Evolutionary conservation across 1,140 invertebrate genomes (phyloP).

Genomic region (Drosophila auraria): DNA sequence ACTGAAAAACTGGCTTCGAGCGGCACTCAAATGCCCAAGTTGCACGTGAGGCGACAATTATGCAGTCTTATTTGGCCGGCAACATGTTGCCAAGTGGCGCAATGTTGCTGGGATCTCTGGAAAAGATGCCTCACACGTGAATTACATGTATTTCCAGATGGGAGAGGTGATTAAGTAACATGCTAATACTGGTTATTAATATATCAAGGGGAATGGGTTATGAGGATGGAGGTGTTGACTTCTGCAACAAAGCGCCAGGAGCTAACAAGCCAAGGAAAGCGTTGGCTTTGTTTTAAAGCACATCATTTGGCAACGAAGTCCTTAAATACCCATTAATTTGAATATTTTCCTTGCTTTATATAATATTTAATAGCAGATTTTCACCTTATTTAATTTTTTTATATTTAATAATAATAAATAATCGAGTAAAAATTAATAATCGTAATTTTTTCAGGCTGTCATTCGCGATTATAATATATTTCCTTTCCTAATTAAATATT

Average conservation of each 20-base stretch:
- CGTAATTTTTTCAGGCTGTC: not conserved
- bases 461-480: not conserved
- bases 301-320: too few species aligned
- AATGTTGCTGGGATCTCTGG: slow-evolving; percentile 42
- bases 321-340: not conserved
- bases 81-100: slow-evolving; percentile 49
- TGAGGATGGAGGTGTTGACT: not conserved
- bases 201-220: not conserved
- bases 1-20: slow-evolving; percentile 3
- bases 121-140: slow-evolving; percentile 31
- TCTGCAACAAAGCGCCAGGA: not conserved
- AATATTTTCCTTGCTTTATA: not conserved
- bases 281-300: not conserved
- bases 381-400: too few species aligned
- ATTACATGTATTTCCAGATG: slow-evolving; percentile 40
- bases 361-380: not conserved
- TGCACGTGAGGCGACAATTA: slow-evolving; percentile 78
- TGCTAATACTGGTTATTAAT: slow-evolving; percentile 40
- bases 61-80: slow-evolving; percentile 34
- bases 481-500: slow-evolving; percentile 13
- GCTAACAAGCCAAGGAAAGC: slow-evolving; percentile 28
- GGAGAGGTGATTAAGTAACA: slow-evolving; percentile 33
- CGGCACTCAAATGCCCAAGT: slow-evolving; percentile 54
- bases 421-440: not conserved
- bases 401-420: too few species aligned